Evolutionary conservation across 2,113 vertebrate species (phyloP).

Genomic region (Sprattus sprattus): DNA sequence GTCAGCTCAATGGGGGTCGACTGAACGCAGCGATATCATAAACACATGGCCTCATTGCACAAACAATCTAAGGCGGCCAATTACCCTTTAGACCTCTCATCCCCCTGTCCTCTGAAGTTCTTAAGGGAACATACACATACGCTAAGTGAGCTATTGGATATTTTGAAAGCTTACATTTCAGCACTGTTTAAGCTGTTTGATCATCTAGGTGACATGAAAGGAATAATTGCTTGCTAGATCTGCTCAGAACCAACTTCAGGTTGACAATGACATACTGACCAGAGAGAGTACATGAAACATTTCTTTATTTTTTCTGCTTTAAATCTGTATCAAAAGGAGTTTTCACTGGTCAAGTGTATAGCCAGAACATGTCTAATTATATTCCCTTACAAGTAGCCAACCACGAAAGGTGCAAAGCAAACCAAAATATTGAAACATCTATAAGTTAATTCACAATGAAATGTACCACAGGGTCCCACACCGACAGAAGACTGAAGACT

Average conservation of each 20-base stretch:
- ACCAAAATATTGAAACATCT: neutral
- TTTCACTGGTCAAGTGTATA: neutral
- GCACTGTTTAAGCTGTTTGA: neutral
- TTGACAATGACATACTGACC: neutral
- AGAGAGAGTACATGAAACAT: neutral
- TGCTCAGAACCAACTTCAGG: neutral
- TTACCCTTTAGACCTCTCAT: neutral
- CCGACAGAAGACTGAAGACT: neutral
- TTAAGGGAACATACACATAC: neutral
- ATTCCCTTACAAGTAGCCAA: neutral
- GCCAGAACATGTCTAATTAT: neutral
- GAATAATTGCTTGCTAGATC: neutral
- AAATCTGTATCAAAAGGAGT: neutral
- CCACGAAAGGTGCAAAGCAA: neutral
- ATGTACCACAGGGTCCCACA: neutral
- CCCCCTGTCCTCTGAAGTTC: neutral
- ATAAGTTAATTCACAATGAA: conserved; percentile 18
- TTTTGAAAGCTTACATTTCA: too few relatives aligned
- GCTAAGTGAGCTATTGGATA: too few relatives aligned
- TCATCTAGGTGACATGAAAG: neutral
- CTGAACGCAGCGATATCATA: neutral
- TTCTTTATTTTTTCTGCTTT: neutral
- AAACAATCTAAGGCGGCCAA: neutral
- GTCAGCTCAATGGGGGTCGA: conserved; percentile 9
- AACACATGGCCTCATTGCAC: neutral